Conservation (phyloP, 2,888 invertebrate species). For the Trachelus troglodyta region DNA sequence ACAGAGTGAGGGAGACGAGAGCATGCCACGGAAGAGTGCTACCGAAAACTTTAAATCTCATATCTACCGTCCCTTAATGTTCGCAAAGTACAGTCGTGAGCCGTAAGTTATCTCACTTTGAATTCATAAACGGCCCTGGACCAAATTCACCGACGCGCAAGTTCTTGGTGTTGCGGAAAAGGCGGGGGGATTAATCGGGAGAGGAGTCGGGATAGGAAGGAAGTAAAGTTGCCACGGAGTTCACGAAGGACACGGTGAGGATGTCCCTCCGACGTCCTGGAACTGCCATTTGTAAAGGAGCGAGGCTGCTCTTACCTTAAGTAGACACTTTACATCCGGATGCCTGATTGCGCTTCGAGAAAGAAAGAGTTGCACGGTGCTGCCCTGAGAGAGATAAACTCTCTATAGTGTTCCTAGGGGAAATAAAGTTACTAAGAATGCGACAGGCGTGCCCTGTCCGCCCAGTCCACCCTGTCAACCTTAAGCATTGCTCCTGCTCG, state of each 20-base stretch:
- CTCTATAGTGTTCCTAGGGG: slow-evolving; percentile 30
- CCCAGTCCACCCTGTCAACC: too few species aligned
- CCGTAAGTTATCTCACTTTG: slow-evolving; percentile 25
- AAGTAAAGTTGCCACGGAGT: neutral
- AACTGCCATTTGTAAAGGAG: neutral
- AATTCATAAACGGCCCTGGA: slow-evolving; percentile 21
- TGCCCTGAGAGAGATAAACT: slow-evolving; percentile 26
- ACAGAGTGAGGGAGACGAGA: neutral
- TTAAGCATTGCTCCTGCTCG: neutral
- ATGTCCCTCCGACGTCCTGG: neutral
- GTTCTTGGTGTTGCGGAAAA: slow-evolving; percentile 11
- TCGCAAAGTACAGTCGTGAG: slow-evolving; percentile 23
- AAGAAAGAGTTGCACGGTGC: slow-evolving; percentile 24
- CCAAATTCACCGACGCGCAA: slow-evolving; percentile 13
- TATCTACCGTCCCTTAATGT: slow-evolving; percentile 21
- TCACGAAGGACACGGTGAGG: neutral
- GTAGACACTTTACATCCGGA: neutral
- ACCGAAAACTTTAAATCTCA: slow-evolving; percentile 24
- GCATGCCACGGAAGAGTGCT: slow-evolving; percentile 3
- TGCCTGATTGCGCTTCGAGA: slow-evolving; percentile 2
- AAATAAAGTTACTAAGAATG: slow-evolving; percentile 25
- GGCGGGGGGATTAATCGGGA: slow-evolving; percentile 1
- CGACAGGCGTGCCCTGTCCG: neutral
- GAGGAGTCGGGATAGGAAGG: slow-evolving; percentile 11
- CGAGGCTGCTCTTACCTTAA: neutral